phyloP scores from a whole-genome alignment of 2,888 invertebrate genomes.

The Hydroisotoma schaefferi region DNA sequence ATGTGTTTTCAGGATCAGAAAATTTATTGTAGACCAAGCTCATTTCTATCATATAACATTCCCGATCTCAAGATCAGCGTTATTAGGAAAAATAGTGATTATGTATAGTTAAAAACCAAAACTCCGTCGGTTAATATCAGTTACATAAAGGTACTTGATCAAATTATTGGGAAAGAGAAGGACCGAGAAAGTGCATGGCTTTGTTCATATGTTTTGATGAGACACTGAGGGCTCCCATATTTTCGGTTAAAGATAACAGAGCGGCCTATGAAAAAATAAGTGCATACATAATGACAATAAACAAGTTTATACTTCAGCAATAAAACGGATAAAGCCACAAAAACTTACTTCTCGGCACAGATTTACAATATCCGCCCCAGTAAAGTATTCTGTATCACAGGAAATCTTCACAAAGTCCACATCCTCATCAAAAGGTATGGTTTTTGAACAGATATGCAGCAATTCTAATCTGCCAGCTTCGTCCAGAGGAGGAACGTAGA shows the following conservation, averaged over 20 bases:
- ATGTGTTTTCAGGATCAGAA: no score
- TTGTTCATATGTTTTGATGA: conserved; percentile 34
- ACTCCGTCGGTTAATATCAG: no score
- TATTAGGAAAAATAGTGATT: no score
- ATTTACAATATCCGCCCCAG: conserved; percentile 63
- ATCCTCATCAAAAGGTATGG: conserved; percentile 54
- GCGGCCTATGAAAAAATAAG: conserved; percentile 56
- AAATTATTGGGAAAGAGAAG: conserved; percentile 16
- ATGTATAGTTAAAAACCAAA: no score
- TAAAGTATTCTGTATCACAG: conserved; percentile 55
- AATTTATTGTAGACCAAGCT: no score
- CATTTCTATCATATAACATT: no score
- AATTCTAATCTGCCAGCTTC: conserved; percentile 55
- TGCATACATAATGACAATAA: not conserved
- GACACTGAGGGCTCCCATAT: conserved; percentile 48
- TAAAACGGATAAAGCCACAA: not conserved
- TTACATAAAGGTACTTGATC: no score
- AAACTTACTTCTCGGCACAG: conserved; percentile 59
- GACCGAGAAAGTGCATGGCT: conserved; percentile 29
- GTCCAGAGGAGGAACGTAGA: conserved; percentile 62
- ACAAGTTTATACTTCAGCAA: not conserved
- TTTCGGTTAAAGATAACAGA: conserved; percentile 58
- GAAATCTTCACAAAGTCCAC: conserved; percentile 55
- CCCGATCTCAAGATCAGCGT: no score
- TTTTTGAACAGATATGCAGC: conserved; percentile 53